Percentiles rank a stretch among this genome's conserved stretches.
phyloP scores from a whole-genome alignment of 2,797 vertebrate species.

The Arrhamphus sclerolepis region DNA sequence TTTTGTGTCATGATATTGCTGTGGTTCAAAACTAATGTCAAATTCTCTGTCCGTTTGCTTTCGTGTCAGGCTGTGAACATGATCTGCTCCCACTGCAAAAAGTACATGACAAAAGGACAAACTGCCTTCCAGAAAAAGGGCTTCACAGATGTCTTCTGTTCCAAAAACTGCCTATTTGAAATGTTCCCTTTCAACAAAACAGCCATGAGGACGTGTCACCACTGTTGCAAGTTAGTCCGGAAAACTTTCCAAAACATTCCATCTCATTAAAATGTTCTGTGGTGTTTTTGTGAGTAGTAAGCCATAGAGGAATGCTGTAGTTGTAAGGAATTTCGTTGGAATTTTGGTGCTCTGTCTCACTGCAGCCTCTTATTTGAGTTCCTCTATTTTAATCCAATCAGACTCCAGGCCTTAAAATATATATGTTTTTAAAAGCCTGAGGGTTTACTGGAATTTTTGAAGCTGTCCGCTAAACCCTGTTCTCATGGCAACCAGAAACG shows the following conservation, averaged over 20 bases:
- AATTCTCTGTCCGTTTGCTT: neutral
- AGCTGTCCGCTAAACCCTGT: neutral
- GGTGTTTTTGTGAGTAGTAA: neutral
- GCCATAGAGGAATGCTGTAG: neutral
- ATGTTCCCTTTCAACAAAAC: constrained; percentile 30
- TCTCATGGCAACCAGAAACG: no score
- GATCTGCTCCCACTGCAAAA: constrained; percentile 89
- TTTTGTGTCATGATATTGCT: neutral
- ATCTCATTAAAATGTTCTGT: neutral
- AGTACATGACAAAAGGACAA: constrained; percentile 90
- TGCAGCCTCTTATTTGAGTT: no score
- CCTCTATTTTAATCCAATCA: no score
- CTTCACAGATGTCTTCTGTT: constrained; percentile 92
- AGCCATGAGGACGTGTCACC: constrained; percentile 84
- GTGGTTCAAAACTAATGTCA: neutral
- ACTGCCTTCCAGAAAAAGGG: constrained; percentile 96
- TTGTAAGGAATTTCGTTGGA: no score
- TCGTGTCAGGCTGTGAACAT: constrained; percentile 31
- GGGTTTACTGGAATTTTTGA: neutral
- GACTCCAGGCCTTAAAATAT: no score
- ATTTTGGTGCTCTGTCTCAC: no score
- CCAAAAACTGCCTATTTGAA: constrained; percentile 88
- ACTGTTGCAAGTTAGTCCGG: constrained; percentile 86
- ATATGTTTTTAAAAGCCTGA: no score
- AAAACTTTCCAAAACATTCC: no score